Conservation (phyloP, 2,888 invertebrate species). For the Eristalinus aeneus region DNA sequence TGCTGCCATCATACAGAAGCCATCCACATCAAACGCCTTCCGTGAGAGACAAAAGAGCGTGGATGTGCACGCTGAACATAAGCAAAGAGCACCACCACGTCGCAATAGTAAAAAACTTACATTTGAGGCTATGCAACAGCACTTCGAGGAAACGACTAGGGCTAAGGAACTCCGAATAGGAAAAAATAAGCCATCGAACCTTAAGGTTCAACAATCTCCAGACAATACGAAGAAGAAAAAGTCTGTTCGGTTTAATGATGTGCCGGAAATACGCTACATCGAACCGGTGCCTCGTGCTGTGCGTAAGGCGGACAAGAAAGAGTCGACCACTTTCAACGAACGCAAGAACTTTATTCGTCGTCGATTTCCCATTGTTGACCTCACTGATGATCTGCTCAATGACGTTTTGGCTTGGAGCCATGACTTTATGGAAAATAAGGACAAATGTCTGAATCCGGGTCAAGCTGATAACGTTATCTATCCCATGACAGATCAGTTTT, state of each 20-base stretch:
- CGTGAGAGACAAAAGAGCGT: constrained; percentile 23
- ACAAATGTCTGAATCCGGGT: constrained; percentile 79
- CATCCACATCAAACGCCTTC: neutral
- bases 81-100: constrained; percentile 36
- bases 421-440: constrained; percentile 84
- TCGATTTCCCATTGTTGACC: constrained; percentile 72
- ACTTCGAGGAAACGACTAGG: constrained; percentile 8
- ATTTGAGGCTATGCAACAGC: constrained; percentile 28
- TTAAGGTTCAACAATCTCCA: neutral
- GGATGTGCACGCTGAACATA: constrained; percentile 9
- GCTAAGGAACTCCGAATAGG: constrained; percentile 57
- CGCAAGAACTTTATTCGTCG: constrained; percentile 71
- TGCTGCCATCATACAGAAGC: neutral
- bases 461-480: constrained; percentile 81
- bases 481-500: constrained; percentile 83
- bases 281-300: constrained; percentile 72
- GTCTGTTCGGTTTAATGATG: constrained; percentile 75
- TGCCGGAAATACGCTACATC: constrained; percentile 73
- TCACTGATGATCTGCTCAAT: constrained; percentile 81
- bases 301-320: constrained; percentile 72
- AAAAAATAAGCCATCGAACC: constrained; percentile 7
- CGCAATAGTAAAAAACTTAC: constrained; percentile 45
- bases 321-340: constrained; percentile 72
- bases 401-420: constrained; percentile 85
- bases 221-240: constrained; percentile 59